Base-by-base conservation (phyloP, 2,888 invertebrate species). In the Torymus tubicola region DNA sequence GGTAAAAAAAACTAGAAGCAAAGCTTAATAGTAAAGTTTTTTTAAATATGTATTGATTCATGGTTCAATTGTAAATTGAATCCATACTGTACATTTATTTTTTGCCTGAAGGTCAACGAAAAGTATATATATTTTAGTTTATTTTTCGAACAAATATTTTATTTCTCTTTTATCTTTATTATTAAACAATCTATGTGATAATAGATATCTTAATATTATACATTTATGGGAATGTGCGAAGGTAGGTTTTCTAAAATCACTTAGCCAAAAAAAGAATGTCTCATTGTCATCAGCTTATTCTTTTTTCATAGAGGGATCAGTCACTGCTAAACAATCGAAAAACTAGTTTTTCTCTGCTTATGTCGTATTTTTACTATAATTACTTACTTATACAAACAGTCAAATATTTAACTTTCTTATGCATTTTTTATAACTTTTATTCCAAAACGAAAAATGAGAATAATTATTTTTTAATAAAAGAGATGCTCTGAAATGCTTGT, bases 181-280 rank as follows among this genome's bases (percentile, higher is more conserved):
- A 61, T 72, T 73, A 64, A 69, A 57, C 18, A n/a, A 68, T 72
- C 42, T 72, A 68, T 81, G 76, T 81, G 76, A 81, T 77, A 72
- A 72, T 80, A 72, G 63, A 70, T 61, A 50, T 70, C 31, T 79
- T 53, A 64, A 58, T 75, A 57, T 80, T 53, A 60, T 68, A 31
- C 50, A 60, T 31, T 57, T 57, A 53, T 68, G 52, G 52, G 64
- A 13, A 64, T 67, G 68, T 58, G 58, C 57, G 24, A 81, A 81
- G 72, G 80, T 81, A 81, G 80, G 76, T 77, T 77, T 64, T 24
- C 12, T 60, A 14, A 58, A 63, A 73, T 77, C 57, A 76, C 72
- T 63, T 18, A 11, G 53, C 57, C 18, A 50, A 68, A 68, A 63
- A 31, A 64, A 67, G 12, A 71, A 58, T 52, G n/a, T 72, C 58